Evolutionary conservation across 1,140 invertebrate genomes (phyloP), one percentile per base, ranked within the genome.

Genomic region (Marisa cornuarietis): DNA sequence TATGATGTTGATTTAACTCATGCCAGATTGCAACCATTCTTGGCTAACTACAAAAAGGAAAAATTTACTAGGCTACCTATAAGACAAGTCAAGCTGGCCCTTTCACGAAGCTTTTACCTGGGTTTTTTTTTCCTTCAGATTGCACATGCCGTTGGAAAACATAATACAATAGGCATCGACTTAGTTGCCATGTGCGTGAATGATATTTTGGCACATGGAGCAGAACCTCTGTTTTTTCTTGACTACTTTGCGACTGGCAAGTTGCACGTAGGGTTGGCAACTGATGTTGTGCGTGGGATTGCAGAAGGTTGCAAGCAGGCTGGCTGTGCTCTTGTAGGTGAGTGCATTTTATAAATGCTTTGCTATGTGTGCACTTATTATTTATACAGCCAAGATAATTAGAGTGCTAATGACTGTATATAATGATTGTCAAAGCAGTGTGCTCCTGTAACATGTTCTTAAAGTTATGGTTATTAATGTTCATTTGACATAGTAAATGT

Each of bases 121-220:
- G 20, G 74, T 63, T 80, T 80, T 77, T 31, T 71, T 83, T 42
- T 42, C 31, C 31, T 82, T 14, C 88, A 98, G 94, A 94, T 99
- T 85, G 97, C 97, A 0, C 93, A 97, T 87, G 93, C 93, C 78
- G 93, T 94, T 77, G 93, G 94, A 31, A 94, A 95, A 71, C 97
- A 97, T 88, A 93, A 95, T 82, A 95, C 95, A 0, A 94, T 99
- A 78, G 98, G 98, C 3, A 95, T 97, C 85, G 98, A 99, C 92
- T 92, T 99, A 58, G 98, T 99, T 16, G 98, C 98, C 16, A 98
- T 99, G 96, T 98, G 97, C 89, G 97, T 98, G 6, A 99, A 99
- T 92, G 98, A 99, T 91, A 94, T 99, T 71, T 91, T 99, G 31
- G 96, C 96, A 65, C 95, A 98, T 83, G 97, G 97, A 31, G 98